Evolutionary conservation across 2,888 invertebrate genomes (phyloP).

Genomic region (Nephrotoma appendiculata): DNA sequence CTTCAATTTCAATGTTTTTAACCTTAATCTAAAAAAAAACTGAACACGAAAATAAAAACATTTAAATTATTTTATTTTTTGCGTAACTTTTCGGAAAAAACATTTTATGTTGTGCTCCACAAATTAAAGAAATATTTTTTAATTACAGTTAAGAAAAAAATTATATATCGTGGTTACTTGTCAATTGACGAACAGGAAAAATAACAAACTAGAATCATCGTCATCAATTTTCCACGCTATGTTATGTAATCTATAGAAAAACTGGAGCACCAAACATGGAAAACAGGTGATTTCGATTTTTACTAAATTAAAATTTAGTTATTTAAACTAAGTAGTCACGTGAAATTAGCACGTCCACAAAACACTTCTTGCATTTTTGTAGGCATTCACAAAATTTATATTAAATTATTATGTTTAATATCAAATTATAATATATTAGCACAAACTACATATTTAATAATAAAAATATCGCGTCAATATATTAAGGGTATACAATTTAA

Average conservation of each 20-base stretch:
- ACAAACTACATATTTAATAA: background rate
- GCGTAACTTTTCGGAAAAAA: background rate
- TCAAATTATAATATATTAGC: background rate
- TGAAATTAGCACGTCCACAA: background rate
- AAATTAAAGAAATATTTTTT: background rate
- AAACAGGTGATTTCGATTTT: background rate
- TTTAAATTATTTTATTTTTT: background rate
- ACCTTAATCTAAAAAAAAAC: background rate
- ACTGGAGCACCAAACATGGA: background rate
- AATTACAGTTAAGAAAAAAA: background rate
- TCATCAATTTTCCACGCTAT: background rate
- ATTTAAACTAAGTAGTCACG: background rate
- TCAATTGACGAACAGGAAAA: background rate
- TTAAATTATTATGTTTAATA: background rate
- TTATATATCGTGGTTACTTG: background rate
- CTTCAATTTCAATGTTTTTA: background rate
- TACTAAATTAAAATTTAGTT: background rate
- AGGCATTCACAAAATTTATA: background rate
- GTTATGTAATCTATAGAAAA: background rate
- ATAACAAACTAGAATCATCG: background rate
- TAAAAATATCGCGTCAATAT: background rate
- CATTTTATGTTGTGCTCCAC: background rate
- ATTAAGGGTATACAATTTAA: background rate
- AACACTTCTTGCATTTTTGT: background rate
- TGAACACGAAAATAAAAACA: background rate